Percentiles rank a stretch among this genome's conserved stretches.
Evolutionary conservation across 2,888 invertebrate genomes (phyloP).

Genomic region (Lithophane leautieri): DNA sequence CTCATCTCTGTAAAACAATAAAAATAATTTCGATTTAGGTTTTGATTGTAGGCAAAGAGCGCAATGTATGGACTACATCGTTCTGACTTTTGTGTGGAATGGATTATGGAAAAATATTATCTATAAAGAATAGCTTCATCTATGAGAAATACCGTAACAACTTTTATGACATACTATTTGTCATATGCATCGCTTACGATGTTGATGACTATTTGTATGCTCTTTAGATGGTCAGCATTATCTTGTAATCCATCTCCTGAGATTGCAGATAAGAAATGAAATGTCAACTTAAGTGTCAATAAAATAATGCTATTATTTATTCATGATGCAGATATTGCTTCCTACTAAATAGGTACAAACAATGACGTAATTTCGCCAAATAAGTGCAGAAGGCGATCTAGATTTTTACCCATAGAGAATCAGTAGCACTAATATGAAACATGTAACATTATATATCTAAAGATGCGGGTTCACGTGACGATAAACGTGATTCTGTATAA

Average conservation of each 20-base stretch:
- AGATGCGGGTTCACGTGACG: constrained; percentile 44
- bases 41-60: neutral
- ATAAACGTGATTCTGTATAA: constrained; percentile 62
- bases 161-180: neutral
- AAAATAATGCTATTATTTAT: constrained; percentile 3
- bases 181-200: neutral
- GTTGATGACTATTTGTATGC: neutral
- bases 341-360: constrained; percentile 8
- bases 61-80: neutral
- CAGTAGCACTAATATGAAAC: constrained; percentile 17
- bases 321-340: constrained; percentile 17
- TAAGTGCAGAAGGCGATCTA: constrained; percentile 20
- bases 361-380: constrained; percentile 9
- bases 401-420: constrained; percentile 29
- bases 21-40: neutral
- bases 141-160: neutral
- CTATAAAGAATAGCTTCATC: neutral
- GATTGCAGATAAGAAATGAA: neutral
- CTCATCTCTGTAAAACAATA: constrained; percentile 76
- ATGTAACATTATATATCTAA: constrained; percentile 30
- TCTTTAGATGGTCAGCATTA: neutral
- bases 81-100: constrained; percentile 5
- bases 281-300: constrained; percentile 23
- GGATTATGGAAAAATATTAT: neutral
- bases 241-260: constrained; percentile 14